A percentile compares a stretch with the other conserved stretches of the same genome.
Conservation (phyloP, 2,888 invertebrate species). For the Clivina fossor region DNA sequence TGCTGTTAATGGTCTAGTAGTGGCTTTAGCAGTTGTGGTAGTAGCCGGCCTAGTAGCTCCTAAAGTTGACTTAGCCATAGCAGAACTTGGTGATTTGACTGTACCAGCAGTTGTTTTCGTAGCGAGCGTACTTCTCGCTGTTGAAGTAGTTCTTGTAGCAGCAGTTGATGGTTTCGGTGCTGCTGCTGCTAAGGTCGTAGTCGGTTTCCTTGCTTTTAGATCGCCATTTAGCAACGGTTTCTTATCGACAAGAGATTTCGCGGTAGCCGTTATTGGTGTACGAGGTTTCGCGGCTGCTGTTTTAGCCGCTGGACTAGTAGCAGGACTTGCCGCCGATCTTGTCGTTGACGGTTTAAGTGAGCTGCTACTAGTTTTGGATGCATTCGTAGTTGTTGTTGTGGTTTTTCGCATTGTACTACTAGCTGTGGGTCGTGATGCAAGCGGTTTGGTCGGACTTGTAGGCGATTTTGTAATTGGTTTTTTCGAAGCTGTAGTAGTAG, state of each 20-base stretch:
- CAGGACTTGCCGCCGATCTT: conserved; percentile 34
- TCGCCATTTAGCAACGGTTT: conserved; percentile 62
- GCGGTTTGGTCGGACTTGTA: conserved; percentile 36
- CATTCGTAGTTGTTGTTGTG: conserved; percentile 33
- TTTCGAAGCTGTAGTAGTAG: conserved; percentile 37
- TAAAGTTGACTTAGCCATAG: conserved; percentile 23
- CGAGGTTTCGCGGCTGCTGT: conserved; percentile 30
- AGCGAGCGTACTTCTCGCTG: conserved; percentile 24
- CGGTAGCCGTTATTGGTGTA: conserved; percentile 29
- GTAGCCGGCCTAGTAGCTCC: conserved; percentile 34
- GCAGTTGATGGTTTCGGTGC: neutral
- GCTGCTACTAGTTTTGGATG: conserved; percentile 31
- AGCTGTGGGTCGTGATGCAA: conserved; percentile 2
- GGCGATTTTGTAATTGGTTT: conserved; percentile 38
- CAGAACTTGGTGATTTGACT: conserved; percentile 12
- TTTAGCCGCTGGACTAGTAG: conserved; percentile 39
- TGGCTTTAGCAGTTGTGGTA: conserved; percentile 32
- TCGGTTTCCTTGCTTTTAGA: conserved; percentile 49
- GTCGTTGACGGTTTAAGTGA: conserved; percentile 37
- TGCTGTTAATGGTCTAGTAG: conserved; percentile 40
- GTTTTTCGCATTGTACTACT: too few species aligned
- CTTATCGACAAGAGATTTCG: conserved; percentile 49
- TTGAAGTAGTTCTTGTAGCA: neutral
- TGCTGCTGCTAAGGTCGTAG: conserved; percentile 18
- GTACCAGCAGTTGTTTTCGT: conserved; percentile 33